Evolutionary conservation across 53 echinoderm and acorn worm species (phyloP).

Genomic region (Echinarachnius parma): DNA sequence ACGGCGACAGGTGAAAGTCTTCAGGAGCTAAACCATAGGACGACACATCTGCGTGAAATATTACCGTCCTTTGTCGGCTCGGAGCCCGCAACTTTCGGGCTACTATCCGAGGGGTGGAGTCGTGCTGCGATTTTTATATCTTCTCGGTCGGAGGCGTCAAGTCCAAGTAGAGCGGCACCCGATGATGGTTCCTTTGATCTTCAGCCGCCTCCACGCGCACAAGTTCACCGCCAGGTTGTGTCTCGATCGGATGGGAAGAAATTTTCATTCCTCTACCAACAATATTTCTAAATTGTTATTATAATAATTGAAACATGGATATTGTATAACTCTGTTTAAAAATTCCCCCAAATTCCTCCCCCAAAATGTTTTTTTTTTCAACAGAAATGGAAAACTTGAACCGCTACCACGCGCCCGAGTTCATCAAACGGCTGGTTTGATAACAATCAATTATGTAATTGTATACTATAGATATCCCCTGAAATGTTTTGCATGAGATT

Average conservation of each 20-base stretch:
- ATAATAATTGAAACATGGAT: too few species aligned
- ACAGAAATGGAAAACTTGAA: neutral
- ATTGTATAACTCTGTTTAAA: too few species aligned
- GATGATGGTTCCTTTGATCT: slow-evolving; percentile 38
- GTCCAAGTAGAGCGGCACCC: slow-evolving; percentile 10
- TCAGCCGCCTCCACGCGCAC: slow-evolving; percentile 39
- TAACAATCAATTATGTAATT: too few species aligned
- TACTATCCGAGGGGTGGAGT: slow-evolving; percentile 40
- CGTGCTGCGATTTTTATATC: slow-evolving; percentile 47
- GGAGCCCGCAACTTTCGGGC: slow-evolving; percentile 27
- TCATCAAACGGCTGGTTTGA: too few species aligned
- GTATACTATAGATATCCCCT: too few species aligned
- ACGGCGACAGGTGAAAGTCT: slow-evolving; percentile 43
- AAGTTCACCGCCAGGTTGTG: neutral
- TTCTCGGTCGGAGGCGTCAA: slow-evolving; percentile 32
- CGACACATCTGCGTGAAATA: slow-evolving; percentile 48
- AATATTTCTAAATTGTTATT: neutral
- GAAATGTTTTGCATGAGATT: too few species aligned
- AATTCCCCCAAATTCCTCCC: neutral
- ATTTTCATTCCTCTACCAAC: neutral
- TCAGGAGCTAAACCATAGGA: slow-evolving; percentile 36
- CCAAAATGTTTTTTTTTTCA: neutral
- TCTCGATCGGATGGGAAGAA: neutral
- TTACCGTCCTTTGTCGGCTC: slow-evolving; percentile 44
- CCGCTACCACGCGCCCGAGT: too few species aligned